Evolutionary conservation across 1,140 invertebrate genomes (phyloP).

Genomic region (Apis cerana): DNA sequence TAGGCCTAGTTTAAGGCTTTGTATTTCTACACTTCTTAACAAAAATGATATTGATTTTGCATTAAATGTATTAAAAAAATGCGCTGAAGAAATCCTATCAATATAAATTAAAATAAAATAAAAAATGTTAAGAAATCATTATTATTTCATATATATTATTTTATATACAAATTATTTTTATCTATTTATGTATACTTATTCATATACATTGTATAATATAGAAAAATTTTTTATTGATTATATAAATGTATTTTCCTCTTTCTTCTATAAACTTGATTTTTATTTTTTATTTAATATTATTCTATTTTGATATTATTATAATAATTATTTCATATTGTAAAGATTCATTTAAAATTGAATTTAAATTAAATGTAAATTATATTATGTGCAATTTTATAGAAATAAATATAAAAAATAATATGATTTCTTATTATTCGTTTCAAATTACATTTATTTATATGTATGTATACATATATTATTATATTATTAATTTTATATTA

Average conservation of each 20-base stretch:
- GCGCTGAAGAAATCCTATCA: constrained; percentile 69
- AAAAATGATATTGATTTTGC: constrained; percentile 80
- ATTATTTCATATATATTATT: constrained; percentile 1
- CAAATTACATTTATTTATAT: not conserved
- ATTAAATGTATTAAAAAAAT: constrained; percentile 71
- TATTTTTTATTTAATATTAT: constrained; percentile 7
- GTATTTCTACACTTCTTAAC: constrained; percentile 80
- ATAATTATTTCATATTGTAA: not conserved
- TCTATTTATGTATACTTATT: not conserved
- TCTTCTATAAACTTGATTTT: constrained; percentile 1
- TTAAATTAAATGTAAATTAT: not conserved
- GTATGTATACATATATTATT: not conserved
- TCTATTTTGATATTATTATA: constrained; percentile 1
- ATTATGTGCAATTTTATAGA: not conserved
- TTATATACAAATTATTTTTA: not conserved
- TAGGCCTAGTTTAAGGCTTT: constrained; percentile 82
- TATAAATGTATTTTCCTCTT: not conserved
- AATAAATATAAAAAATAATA: constrained; percentile 22
- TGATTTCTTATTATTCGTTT: not conserved
- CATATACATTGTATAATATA: not conserved
- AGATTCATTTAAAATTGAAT: not conserved
- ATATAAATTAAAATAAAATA: not conserved
- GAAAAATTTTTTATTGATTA: not conserved
- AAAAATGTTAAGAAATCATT: not conserved
- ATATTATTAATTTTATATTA: too few species aligned